A percentile compares a stretch with the other conserved stretches of the same genome.
phyloP scores from a whole-genome alignment of 2,888 invertebrate species.

The Drosophila macrospina region DNA sequence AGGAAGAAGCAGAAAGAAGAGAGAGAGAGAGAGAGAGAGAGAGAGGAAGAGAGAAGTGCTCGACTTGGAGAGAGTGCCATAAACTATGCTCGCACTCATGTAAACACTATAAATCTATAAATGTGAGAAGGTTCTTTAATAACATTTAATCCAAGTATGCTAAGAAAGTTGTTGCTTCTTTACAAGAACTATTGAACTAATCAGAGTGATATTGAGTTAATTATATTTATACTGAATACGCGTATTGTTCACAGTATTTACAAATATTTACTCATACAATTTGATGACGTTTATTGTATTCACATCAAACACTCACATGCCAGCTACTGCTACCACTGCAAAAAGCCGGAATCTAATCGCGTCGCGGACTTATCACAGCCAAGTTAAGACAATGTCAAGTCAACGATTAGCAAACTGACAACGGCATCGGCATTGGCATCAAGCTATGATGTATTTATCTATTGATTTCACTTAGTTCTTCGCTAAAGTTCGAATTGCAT shows the following conservation, averaged over 20 bases:
- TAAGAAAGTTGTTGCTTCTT: too few species aligned
- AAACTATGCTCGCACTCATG: conserved; percentile 1
- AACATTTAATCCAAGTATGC: too few species aligned
- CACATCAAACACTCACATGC: background rate
- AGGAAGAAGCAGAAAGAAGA: background rate
- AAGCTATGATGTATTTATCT: conserved; percentile 4
- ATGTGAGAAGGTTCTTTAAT: too few species aligned
- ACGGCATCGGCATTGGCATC: conserved; percentile 12
- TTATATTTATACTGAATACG: too few species aligned
- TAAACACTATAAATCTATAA: too few species aligned
- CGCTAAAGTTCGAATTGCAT: conserved; percentile 9
- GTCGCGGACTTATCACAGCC: background rate
- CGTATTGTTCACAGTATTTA: background rate
- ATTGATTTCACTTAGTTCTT: conserved; percentile 13
- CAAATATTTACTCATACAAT: background rate
- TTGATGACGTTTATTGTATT: too few species aligned
- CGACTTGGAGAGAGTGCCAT: background rate
- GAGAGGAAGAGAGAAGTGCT: background rate
- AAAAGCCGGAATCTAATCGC: background rate
- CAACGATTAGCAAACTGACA: background rate
- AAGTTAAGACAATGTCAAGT: conserved; percentile 1
- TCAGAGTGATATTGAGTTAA: too few species aligned
- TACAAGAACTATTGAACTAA: too few species aligned
- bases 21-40: background rate
- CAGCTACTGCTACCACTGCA: background rate